phyloP scores from a whole-genome alignment of 2,888 invertebrate species.

The Sphaeridia pumilis region DNA sequence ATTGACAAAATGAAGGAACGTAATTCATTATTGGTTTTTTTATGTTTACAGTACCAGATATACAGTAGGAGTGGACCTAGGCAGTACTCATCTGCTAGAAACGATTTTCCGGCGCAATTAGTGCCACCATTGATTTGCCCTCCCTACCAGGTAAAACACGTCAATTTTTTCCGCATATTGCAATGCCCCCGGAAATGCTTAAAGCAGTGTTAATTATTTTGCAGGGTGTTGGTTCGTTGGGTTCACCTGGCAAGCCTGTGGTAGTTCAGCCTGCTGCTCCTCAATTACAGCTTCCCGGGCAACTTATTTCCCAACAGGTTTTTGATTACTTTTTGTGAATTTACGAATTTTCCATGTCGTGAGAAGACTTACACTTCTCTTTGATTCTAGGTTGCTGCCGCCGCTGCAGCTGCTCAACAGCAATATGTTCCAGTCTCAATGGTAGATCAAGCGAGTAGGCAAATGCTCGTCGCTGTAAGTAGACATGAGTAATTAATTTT shows the following conservation, averaged over 20 bases:
- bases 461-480: slow-evolving; percentile 61
- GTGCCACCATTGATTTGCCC: slow-evolving; percentile 90
- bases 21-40: too few relatives aligned
- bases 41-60: slow-evolving; percentile 60
- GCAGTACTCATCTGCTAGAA: slow-evolving; percentile 53
- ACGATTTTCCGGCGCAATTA: slow-evolving; percentile 81
- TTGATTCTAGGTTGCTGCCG: slow-evolving; percentile 27
- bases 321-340: neutral
- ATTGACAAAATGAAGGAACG: too few relatives aligned
- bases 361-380: too few relatives aligned
- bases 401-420: slow-evolving; percentile 57
- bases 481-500: neutral
- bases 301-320: slow-evolving; percentile 20
- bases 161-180: too few relatives aligned
- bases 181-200: too few relatives aligned
- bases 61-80: slow-evolving; percentile 60
- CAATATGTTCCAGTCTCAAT: slow-evolving; percentile 89
- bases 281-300: slow-evolving; percentile 21
- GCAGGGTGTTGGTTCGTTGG: slow-evolving; percentile 28
- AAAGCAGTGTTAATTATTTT: neutral
- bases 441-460: slow-evolving; percentile 71
- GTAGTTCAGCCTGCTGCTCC: slow-evolving; percentile 22
- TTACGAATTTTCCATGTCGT: neutral
- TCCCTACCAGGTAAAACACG: slow-evolving; percentile 38
- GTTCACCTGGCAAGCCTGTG: slow-evolving; percentile 20